These are phyloP conservation scores for Mesocricetus auratus DNA, from an alignment of 2,113 vertebrate species.

Conservation along the genomic window DNA sequence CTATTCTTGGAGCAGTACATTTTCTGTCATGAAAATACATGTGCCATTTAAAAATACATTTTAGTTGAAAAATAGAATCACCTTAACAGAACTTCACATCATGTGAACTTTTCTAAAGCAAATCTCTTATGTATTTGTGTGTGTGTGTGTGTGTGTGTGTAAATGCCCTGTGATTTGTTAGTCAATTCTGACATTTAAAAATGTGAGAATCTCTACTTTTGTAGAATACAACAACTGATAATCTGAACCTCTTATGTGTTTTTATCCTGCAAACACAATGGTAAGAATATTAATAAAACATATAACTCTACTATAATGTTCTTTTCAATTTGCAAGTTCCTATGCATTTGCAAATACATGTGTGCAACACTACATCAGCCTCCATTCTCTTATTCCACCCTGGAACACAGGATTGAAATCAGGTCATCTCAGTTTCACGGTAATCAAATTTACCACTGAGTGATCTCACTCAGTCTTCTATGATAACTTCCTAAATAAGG, in stretches of 20 bases:
- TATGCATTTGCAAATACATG: not conserved
- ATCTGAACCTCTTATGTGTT: not conserved
- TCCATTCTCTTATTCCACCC: not conserved
- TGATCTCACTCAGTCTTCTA: not conserved
- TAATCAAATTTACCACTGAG: not conserved
- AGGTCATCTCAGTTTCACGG: not conserved
- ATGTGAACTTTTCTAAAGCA: not conserved
- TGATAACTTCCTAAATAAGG: no score
- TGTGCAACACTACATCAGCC: not conserved
- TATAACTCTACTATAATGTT: not conserved
- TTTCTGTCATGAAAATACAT: not conserved
- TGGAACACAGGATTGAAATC: not conserved
- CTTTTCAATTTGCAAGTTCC: not conserved
- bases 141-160: no score
- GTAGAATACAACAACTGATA: rapidly evolving
- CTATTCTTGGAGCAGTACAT: not conserved
- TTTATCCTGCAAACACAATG: not conserved
- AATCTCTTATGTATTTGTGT: not conserved
- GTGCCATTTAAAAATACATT: conserved; percentile 6
- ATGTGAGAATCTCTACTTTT: not conserved
- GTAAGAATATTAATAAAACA: not conserved
- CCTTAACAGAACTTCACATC: not conserved
- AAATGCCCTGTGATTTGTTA: not conserved
- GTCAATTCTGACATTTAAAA: not conserved
- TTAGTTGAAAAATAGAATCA: conserved; percentile 11